Base-by-base conservation (phyloP, 2,113 vertebrate species). In the Grammomys dolichurus region DNA sequence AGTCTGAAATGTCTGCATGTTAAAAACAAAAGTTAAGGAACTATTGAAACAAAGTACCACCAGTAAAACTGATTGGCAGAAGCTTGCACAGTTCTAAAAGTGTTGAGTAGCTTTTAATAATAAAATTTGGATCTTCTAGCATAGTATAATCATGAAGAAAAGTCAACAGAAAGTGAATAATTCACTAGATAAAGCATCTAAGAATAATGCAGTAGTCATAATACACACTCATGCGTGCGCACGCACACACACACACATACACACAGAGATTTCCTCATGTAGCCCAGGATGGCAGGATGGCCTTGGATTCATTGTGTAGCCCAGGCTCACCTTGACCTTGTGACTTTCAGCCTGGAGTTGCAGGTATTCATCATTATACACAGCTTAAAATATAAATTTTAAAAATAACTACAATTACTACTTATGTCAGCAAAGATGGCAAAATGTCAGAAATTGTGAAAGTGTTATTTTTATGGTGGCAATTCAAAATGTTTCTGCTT, bases 401-500 rank as follows among this genome's bases (percentile, higher is more conserved):
- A 75, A 87, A 94, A 94, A 93, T 67, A 85, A 80, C 54, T 48
- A 91, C 2, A 87, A 76, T 75, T 70, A 76, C 58, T 88, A 88
- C 7, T 94, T 78, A 60, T 46, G 78, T 46, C n/a, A 67, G 26
- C 22, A 86, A 89, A 93, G 14, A 87, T 72, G 54, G 87, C 54
- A 89, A 86, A 75, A 95, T 46, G 58, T 24, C 67, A 28, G 22
- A 92, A 91, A 77, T 11, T 60, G 65, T 54, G 28, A 17, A 94
- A 75, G 40, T 22, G 14, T 20, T 20, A 67, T 51, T 69, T 86
- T 58, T n/a, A 75, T 20, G 33, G 10, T 81, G 28, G 11, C 33
- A 67, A n/a, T 91, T 90, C 28, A 95, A 89, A 94, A 87, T 84
- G 3, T 90, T 90, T 95, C 63, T 75, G 87, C 46, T 86, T 86